Base-by-base conservation (phyloP, 2,113 vertebrate species). In the Vulpes ferrilata region DNA sequence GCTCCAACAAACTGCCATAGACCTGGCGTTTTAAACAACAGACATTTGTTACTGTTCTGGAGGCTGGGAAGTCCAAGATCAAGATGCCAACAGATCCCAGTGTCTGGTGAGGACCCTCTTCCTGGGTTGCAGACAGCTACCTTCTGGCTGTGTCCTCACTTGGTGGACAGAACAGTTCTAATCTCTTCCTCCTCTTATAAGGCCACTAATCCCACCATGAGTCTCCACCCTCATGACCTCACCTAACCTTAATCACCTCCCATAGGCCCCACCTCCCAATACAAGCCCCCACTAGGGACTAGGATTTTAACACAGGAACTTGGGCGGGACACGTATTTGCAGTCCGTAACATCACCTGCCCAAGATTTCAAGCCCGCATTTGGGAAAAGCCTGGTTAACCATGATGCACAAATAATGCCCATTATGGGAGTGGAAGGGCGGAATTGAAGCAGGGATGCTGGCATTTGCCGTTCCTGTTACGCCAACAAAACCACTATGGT, bases 381-480 rank as follows among this genome's bases (percentile, higher is more conserved):
- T 53, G 32, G 48, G 88, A 25, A 62, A 71, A 55, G 43, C 65
- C 59, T 53, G 48, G 27, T 55, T 48, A 32, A 60, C 48, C 69
- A 23, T 1, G 32, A 7, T 43, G 55, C 64, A 25, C 10, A 73
- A 64, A 35, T 82, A n/a, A 43, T 1, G 1, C 4, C 76, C 27
- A 25, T 19, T 69, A 4, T 1, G 12, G 60, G 59, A 12, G 27
- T 16, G 0, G 55, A 11, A 69, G 73, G 65, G 53, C 35, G 78
- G 16, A 38, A 5, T 2, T 3, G 23, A 76, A 27, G n/a, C 23
- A 19, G 48, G 51, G 64, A 17, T 15, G 51, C 38, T 3, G 1
- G 23, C 7, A n/a, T 38, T 71, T 32, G 35, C 79, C 11, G 2
- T 22, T 5, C 62, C 32, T 43, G 51, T 30, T 11, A 23, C 0